Percentiles rank a stretch among this genome's conserved stretches.
Conservation (phyloP, 1,140 invertebrate species). For the Pseudomyrmex sp. region DNA sequence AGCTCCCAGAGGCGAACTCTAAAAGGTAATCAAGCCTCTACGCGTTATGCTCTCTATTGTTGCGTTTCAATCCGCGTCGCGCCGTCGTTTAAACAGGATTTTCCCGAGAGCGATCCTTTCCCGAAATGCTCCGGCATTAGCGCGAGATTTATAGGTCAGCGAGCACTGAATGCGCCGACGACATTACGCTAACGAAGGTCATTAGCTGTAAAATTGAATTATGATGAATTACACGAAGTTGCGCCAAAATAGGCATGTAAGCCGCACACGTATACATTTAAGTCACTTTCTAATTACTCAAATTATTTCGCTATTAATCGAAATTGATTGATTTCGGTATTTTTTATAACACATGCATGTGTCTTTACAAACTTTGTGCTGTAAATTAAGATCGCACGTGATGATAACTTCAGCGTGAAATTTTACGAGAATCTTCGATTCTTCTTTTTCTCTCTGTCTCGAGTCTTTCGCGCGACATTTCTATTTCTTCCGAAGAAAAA, state of each 20-base stretch:
- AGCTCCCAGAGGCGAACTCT: slow-evolving; percentile 67
- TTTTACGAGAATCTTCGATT: slow-evolving; percentile 3
- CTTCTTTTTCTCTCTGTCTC: neutral
- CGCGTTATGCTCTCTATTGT: slow-evolving; percentile 54
- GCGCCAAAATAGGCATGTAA: too few species aligned
- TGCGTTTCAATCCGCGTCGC: slow-evolving; percentile 50
- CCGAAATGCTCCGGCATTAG: slow-evolving; percentile 32
- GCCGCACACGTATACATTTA: too few species aligned
- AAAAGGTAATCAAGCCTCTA: slow-evolving; percentile 66
- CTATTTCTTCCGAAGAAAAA: slow-evolving; percentile 17
- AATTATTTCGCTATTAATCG: too few species aligned
- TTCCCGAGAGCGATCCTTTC: slow-evolving; percentile 33
- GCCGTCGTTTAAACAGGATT: slow-evolving; percentile 42
- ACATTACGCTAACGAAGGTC: neutral
- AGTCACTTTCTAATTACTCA: too few species aligned
- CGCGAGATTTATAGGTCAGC: slow-evolving; percentile 34
- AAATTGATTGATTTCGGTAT: neutral
- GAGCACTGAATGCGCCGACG: slow-evolving; percentile 19
- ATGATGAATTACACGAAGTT: slow-evolving; percentile 1
- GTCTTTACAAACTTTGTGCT: neutral
- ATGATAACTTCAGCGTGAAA: slow-evolving; percentile 24
- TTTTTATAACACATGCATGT: neutral
- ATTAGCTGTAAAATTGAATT: slow-evolving; percentile 11
- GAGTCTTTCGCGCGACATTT: slow-evolving; percentile 25
- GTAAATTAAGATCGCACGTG: slow-evolving; percentile 31